Conservation (phyloP, 2,113 vertebrate species). For the Labeo catla region DNA sequence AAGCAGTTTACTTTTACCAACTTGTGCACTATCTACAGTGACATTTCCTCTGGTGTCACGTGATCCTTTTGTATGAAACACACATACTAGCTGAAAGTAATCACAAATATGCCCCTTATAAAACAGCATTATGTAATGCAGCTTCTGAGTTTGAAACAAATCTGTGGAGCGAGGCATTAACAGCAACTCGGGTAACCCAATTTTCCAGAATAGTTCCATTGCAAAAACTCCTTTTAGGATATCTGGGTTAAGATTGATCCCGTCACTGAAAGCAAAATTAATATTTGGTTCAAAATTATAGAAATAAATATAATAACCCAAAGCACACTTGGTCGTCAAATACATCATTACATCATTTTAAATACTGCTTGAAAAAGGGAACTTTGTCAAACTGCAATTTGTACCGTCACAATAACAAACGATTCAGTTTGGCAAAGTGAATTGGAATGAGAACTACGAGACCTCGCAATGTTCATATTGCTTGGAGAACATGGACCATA, state of each 20-base stretch:
- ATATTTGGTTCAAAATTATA: background rate
- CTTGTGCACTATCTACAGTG: constrained; percentile 10
- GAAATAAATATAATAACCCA: background rate
- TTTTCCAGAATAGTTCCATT: background rate
- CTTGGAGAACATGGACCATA: constrained; percentile 34
- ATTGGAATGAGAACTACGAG: background rate
- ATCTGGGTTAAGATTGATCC: background rate
- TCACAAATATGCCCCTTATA: background rate
- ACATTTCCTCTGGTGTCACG: background rate
- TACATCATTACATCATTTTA: background rate
- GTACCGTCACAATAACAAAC: background rate
- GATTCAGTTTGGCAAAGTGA: constrained; percentile 19
- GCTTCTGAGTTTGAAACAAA: background rate
- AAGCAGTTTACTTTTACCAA: background rate
- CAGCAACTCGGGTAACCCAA: constrained; percentile 4
- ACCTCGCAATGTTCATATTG: background rate
- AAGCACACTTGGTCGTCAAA: background rate
- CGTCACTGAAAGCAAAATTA: background rate
- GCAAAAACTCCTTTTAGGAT: background rate
- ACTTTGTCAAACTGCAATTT: background rate
- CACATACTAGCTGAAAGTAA: background rate
- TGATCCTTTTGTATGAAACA: background rate
- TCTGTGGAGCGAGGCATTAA: background rate
- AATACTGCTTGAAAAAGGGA: background rate
- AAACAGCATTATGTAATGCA: background rate